A percentile compares a stretch with the other conserved stretches of the same genome.
These are phyloP conservation scores for Dinothrombium tinctorium DNA, from an alignment of 1,140 invertebrate genomes.

Conservation along the genomic window DNA sequence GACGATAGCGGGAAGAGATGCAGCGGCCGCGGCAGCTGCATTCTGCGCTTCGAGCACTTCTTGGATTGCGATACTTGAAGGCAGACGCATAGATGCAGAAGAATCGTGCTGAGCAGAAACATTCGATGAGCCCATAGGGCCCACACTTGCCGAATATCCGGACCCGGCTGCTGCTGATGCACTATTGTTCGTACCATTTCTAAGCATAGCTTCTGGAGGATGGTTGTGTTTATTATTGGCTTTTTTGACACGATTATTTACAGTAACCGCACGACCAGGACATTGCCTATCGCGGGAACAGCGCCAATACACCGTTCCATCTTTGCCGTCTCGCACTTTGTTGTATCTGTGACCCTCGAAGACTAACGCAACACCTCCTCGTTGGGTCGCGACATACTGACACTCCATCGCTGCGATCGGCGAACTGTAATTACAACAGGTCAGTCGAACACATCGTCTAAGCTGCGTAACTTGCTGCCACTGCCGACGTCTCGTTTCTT, in stretches of 20 bases:
- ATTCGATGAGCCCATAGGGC: not conserved
- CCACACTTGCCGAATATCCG: no score
- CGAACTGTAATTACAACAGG: no score
- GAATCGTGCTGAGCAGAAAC: not conserved
- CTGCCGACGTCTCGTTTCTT: not conserved
- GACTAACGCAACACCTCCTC: slow-evolving; percentile 17
- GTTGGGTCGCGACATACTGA: slow-evolving; percentile 18
- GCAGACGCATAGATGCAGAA: not conserved
- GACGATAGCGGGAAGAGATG: slow-evolving; percentile 12
- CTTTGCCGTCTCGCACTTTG: slow-evolving; percentile 18
- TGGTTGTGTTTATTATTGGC: slow-evolving; percentile 19
- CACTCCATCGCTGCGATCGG: slow-evolving; percentile 17
- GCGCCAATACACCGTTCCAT: slow-evolving; percentile 19
- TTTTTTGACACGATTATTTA: slow-evolving; percentile 18
- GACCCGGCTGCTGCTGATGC: not conserved
- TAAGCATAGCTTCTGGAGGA: slow-evolving; percentile 15
- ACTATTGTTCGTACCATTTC: slow-evolving; percentile 5
- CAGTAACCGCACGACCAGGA: slow-evolving; percentile 18
- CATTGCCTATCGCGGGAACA: slow-evolving; percentile 18
- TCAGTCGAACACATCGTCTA: no score
- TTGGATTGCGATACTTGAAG: slow-evolving; percentile 4
- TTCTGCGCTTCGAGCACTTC: slow-evolving; percentile 8
- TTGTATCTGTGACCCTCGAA: slow-evolving; percentile 19
- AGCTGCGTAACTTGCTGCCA: not conserved
- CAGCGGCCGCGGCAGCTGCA: slow-evolving; percentile 8